These are phyloP conservation scores for Cynaeus angustus DNA, from an alignment of 2,888 invertebrate species.

Conservation along the genomic window DNA sequence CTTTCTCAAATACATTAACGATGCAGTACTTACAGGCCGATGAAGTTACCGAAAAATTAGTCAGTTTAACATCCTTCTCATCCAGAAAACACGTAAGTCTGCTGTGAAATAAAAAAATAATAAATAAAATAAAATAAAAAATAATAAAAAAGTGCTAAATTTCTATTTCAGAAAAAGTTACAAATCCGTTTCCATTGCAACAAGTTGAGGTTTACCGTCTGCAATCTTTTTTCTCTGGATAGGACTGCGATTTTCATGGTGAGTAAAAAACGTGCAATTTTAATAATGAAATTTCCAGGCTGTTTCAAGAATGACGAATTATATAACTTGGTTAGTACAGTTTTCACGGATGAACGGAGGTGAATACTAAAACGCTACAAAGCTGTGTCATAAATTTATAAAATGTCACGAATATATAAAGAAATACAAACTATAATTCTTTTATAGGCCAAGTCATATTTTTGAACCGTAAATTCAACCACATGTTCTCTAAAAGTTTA, in stretches of 20 bases:
- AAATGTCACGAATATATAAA: too few relatives aligned
- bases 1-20: too few relatives aligned
- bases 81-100: neutral
- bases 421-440: too few relatives aligned
- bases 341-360: constrained; percentile 1
- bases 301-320: neutral
- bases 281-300: neutral
- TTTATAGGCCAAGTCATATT: too few relatives aligned
- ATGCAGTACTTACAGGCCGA: too few relatives aligned
- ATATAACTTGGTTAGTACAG: constrained; percentile 3
- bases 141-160: too few relatives aligned
- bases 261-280: constrained; percentile 1
- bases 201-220: neutral
- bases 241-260: neutral
- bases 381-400: too few relatives aligned
- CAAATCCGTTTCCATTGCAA: neutral
- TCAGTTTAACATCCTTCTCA: neutral
- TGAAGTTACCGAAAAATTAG: neutral
- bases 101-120: neutral
- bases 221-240: constrained; percentile 3
- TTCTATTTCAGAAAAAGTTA: neutral
- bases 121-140: too few relatives aligned
- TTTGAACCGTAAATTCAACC: too few relatives aligned
- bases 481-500: too few relatives aligned
- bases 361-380: neutral